Conservation (phyloP, 2,797 vertebrate species). For the Saxicola maurus region DNA sequence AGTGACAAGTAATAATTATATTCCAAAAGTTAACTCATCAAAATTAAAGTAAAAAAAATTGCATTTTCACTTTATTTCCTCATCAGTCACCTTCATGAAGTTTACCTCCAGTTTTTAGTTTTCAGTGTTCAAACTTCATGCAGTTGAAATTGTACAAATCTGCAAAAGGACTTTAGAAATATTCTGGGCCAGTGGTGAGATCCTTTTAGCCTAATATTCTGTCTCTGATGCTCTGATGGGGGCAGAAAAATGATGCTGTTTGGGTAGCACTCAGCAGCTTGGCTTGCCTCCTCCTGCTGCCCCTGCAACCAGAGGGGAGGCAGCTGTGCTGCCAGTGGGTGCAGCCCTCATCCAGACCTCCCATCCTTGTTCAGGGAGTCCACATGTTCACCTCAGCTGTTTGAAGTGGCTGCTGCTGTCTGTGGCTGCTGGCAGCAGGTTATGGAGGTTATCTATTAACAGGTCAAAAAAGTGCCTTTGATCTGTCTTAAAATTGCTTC, state of each 20-base stretch:
- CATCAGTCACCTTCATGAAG: accelerated
- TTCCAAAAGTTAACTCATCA: background rate
- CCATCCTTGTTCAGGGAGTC: too few relatives aligned
- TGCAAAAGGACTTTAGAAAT: background rate
- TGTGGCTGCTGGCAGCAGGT: background rate
- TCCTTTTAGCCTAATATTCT: background rate
- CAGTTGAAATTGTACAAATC: background rate
- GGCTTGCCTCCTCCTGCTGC: background rate
- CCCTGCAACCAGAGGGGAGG: background rate
- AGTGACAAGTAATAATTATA: background rate
- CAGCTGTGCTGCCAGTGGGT: background rate
- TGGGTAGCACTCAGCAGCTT: background rate
- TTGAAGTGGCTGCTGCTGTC: background rate
- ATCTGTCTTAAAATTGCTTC: background rate
- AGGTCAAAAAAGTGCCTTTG: background rate
- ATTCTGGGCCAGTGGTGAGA: background rate
- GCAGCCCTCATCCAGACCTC: background rate
- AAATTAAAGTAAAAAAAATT: background rate
- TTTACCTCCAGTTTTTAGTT: background rate
- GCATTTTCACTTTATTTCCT: background rate
- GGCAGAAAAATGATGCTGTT: background rate
- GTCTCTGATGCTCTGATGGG: background rate
- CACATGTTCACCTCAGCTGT: background rate
- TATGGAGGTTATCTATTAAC: background rate
- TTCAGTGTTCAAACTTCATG: background rate